These are phyloP conservation scores for Rhagonycha fulva DNA, from an alignment of 2,888 invertebrate genomes.

Conservation along the genomic window DNA sequence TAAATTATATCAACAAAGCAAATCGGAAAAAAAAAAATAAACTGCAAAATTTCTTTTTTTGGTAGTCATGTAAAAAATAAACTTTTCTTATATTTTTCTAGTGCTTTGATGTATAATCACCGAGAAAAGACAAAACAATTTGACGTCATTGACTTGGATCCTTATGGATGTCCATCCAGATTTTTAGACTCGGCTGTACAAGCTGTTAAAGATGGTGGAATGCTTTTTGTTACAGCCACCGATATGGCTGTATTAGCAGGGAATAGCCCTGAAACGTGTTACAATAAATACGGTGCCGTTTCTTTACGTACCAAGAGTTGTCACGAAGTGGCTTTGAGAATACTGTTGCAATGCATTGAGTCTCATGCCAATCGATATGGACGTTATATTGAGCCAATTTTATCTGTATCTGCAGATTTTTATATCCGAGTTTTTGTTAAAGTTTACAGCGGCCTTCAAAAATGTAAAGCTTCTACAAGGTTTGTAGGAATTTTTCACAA, in stretches of 20 bases:
- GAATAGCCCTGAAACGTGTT: conserved; percentile 92
- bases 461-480: conserved; percentile 87
- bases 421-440: conserved; percentile 93
- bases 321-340: conserved; percentile 97
- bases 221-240: conserved; percentile 94
- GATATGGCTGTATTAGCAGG: conserved; percentile 97
- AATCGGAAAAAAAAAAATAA: too few relatives aligned
- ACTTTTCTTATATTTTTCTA: conserved; percentile 54
- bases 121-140: conserved; percentile 69
- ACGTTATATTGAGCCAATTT: conserved; percentile 86
- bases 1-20: too few relatives aligned
- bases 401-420: conserved; percentile 94
- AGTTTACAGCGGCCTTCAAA: conserved; percentile 76
- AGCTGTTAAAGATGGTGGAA: conserved; percentile 77
- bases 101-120: conserved; percentile 84
- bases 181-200: conserved; percentile 92
- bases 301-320: conserved; percentile 85
- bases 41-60: too few relatives aligned
- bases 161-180: conserved; percentile 92
- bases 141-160: conserved; percentile 93
- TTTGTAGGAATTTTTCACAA: conserved; percentile 45
- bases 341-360: conserved; percentile 88
- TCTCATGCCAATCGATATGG: conserved; percentile 92
- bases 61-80: neutral
- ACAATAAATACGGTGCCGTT: conserved; percentile 89